Percentiles rank a stretch among this genome's conserved stretches.
Evolutionary conservation across 2,888 invertebrate genomes (phyloP).

Genomic region (Adelphocoris suturalis): DNA sequence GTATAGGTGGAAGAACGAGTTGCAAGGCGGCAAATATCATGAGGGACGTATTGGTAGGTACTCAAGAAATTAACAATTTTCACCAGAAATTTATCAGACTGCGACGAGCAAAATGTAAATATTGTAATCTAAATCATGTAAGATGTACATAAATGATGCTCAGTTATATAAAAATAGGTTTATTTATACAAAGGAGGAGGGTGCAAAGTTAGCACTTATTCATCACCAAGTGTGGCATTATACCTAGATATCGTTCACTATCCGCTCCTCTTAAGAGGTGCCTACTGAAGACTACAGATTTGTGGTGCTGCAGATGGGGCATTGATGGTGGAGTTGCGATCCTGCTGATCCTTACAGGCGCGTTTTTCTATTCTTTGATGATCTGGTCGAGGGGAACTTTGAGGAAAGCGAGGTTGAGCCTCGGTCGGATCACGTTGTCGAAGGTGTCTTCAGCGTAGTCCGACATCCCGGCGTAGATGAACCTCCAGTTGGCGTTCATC

Average conservation of each 20-base stretch:
- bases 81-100: too few species aligned
- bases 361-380: conserved; percentile 76
- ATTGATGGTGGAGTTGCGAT: not conserved
- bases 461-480: conserved; percentile 81
- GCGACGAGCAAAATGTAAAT: too few species aligned
- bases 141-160: too few species aligned
- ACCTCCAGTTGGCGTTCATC: conserved; percentile 83
- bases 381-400: conserved; percentile 81
- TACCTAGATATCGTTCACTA: not conserved
- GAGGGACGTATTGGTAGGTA: too few species aligned
- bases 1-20: too few species aligned
- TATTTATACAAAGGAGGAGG: too few species aligned
- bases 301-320: not conserved
- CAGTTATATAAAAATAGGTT: too few species aligned
- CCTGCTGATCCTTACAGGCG: not conserved
- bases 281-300: not conserved
- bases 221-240: not conserved
- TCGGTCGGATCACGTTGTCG: conserved; percentile 81
- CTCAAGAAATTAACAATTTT: too few species aligned
- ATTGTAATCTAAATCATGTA: too few species aligned
- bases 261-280: not conserved
- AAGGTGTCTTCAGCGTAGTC: conserved; percentile 81
- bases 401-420: conserved; percentile 81
- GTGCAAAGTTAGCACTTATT: too few species aligned
- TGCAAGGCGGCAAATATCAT: too few species aligned